Conservation (phyloP, 2,113 vertebrate species). For the Platysteira castanea region DNA sequence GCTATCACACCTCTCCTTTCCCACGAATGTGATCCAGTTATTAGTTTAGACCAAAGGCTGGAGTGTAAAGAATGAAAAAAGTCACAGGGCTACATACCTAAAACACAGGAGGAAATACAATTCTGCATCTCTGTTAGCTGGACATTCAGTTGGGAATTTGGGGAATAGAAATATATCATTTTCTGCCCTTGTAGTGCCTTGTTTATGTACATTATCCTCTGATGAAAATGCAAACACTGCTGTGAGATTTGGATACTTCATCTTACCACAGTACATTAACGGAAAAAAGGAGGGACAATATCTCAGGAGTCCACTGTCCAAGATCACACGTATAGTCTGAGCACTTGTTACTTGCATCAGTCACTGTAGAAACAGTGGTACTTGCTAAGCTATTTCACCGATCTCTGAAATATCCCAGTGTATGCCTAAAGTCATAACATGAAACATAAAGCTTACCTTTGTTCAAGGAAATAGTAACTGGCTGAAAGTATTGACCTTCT, state of each 20-base stretch:
- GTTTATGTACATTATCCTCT: not conserved
- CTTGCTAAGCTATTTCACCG: not conserved
- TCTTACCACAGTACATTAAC: not conserved
- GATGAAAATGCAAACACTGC: not conserved
- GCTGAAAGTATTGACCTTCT: not conserved
- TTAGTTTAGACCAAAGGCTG: not conserved
- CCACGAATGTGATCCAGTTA: not conserved
- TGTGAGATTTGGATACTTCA: not conserved
- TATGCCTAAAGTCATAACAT: not conserved
- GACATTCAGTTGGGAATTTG: not conserved
- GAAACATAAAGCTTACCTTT: not conserved
- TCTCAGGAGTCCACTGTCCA: not conserved
- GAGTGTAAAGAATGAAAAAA: not conserved
- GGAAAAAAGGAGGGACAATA: not conserved
- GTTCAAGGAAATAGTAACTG: not conserved
- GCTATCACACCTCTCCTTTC: not conserved
- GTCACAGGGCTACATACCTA: not conserved
- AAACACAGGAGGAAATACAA: not conserved
- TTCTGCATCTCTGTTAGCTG: not conserved
- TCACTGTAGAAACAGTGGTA: not conserved
- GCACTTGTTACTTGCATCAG: not conserved
- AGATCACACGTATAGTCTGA: not conserved
- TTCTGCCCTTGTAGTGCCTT: not conserved
- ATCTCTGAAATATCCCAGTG: not conserved
- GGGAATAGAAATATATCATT: not conserved